Evolutionary conservation across 1,140 invertebrate genomes (phyloP).

Genomic region (Hylaeus anthracinus): DNA sequence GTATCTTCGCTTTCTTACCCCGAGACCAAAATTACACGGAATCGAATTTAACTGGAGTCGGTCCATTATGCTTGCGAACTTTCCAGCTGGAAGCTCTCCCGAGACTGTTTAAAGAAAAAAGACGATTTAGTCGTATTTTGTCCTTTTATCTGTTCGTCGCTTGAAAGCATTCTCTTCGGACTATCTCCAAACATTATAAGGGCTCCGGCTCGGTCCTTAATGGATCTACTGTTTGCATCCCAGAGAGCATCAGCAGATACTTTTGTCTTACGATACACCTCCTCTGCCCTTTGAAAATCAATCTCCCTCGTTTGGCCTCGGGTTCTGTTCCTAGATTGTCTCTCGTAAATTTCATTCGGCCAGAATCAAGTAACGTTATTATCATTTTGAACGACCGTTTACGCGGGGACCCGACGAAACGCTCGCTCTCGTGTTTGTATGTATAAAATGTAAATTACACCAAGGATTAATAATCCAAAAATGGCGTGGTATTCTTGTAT

Average conservation of each 20-base stretch:
- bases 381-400: constrained; percentile 29
- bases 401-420: background rate
- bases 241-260: constrained; percentile 47
- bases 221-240: constrained; percentile 68
- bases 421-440: background rate
- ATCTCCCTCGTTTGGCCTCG: constrained; percentile 32
- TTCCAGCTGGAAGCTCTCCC: background rate
- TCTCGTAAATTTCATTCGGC: constrained; percentile 3
- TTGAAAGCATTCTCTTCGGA: constrained; percentile 47
- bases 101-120: constrained; percentile 37
- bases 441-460: too few species aligned
- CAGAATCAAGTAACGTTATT: constrained; percentile 9
- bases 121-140: constrained; percentile 28
- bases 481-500: too few species aligned
- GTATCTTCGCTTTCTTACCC: background rate
- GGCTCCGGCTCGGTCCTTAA: constrained; percentile 52
- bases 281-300: constrained; percentile 53
- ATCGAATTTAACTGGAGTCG: constrained; percentile 15
- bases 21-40: constrained; percentile 8
- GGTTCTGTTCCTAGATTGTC: background rate
- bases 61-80: constrained; percentile 22
- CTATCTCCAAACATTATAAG: constrained; percentile 55
- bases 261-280: constrained; percentile 27
- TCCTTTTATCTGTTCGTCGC: constrained; percentile 31
- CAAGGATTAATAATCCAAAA: too few species aligned